Evolutionary conservation across 2,113 vertebrate species (phyloP).

Genomic region (Zeus faber): DNA sequence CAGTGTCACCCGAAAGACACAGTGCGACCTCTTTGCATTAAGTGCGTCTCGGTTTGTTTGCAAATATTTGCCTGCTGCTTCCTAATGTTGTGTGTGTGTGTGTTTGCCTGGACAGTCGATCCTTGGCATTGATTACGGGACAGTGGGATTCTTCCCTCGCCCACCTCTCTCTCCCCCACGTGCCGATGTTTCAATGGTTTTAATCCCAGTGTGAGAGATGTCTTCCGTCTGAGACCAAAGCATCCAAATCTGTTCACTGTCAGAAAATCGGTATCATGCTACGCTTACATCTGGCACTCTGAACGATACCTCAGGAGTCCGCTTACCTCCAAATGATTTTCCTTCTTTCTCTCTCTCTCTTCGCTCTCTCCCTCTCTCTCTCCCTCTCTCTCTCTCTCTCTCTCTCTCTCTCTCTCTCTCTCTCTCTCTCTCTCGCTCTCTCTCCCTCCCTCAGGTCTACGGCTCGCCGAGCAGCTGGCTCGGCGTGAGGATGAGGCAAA

Average conservation of each 20-base stretch:
- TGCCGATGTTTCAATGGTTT: not conserved
- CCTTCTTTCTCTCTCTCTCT: conserved; percentile 18
- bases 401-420: conserved; percentile 36
- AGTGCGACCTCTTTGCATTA: conserved; percentile 11
- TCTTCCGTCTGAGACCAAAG: conserved; percentile 58
- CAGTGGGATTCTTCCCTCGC: conserved; percentile 56
- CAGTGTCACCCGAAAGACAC: conserved; percentile 21
- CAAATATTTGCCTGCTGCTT: conserved; percentile 57
- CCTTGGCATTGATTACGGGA: conserved; percentile 61
- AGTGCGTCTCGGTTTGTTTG: conserved; percentile 32
- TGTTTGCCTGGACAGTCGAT: conserved; percentile 67
- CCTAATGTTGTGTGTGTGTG: conserved; percentile 36
- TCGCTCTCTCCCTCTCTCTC: conserved; percentile 19
- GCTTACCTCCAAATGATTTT: conserved; percentile 56
- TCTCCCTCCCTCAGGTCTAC: conserved; percentile 76
- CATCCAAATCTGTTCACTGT: conserved; percentile 64
- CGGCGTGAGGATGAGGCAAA: conserved; percentile 94
- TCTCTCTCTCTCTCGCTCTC: conserved; percentile 21
- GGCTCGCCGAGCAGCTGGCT: conserved; percentile 91
- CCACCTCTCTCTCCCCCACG: conserved; percentile 33
- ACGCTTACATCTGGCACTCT: conserved; percentile 69
- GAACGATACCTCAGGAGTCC: conserved; percentile 58
- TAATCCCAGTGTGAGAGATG: conserved; percentile 33
- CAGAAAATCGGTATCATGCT: conserved; percentile 63
- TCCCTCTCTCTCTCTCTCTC: conserved; percentile 11